phyloP scores from a whole-genome alignment of 2,888 invertebrate species.

The Camptogramma bilineatum region DNA sequence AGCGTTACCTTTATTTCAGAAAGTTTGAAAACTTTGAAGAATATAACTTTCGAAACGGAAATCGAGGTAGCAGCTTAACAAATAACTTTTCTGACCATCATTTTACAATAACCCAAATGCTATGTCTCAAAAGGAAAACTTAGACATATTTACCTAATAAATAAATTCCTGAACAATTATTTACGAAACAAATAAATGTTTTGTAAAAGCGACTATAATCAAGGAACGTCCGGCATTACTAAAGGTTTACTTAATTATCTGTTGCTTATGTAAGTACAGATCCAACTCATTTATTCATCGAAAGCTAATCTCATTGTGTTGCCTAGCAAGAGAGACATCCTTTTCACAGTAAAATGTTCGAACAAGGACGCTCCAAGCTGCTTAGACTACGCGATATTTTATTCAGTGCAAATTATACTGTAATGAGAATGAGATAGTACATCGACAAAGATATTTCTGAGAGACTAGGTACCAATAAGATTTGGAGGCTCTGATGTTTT shows the following conservation, averaged over 20 bases:
- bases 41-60: conserved; percentile 10
- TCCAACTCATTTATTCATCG: conserved; percentile 7
- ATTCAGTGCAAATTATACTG: conserved; percentile 9
- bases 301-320: conserved; percentile 19
- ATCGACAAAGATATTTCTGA: not conserved
- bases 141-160: not conserved
- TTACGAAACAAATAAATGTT: too few species aligned
- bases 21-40: conserved; percentile 21
- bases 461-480: conserved; percentile 5
- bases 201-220: too few species aligned
- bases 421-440: conserved; percentile 11
- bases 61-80: not conserved
- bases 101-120: not conserved
- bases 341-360: conserved; percentile 13
- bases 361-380: conserved; percentile 1
- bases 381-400: conserved; percentile 9
- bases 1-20: conserved; percentile 23
- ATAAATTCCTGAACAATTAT: not conserved
- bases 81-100: not conserved
- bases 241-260: not conserved
- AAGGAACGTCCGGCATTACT: not conserved
- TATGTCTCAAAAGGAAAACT: not conserved
- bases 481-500: not conserved
- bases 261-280: not conserved
- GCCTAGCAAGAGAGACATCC: conserved; percentile 4